A percentile compares a stretch with the other conserved stretches of the same genome.
phyloP scores from a whole-genome alignment of 2,797 vertebrate genomes.

The Pempheris klunzingeri region DNA sequence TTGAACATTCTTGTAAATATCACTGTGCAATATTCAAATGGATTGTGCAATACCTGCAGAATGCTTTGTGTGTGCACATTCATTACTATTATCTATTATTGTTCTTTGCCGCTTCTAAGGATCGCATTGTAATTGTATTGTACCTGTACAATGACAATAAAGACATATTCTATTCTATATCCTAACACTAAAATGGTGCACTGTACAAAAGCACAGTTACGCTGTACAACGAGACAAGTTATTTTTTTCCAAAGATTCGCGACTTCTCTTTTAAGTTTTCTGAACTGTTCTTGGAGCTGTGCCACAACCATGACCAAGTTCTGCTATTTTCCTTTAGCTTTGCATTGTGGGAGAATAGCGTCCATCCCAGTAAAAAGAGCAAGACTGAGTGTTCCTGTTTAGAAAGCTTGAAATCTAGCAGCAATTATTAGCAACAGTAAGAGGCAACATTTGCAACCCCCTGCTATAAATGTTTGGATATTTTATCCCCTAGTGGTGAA shows the following conservation, averaged over 20 bases:
- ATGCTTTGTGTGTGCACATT: too few relatives aligned
- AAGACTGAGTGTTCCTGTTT: neutral
- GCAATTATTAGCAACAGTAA: neutral
- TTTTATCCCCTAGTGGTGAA: conserved; percentile 6
- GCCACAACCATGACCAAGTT: neutral
- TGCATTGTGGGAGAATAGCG: neutral
- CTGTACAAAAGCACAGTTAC: neutral
- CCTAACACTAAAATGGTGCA: neutral
- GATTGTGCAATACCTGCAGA: too few relatives aligned
- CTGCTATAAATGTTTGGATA: conserved; percentile 1
- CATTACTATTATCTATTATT: too few relatives aligned
- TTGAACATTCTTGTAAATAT: too few relatives aligned
- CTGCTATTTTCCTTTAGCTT: neutral
- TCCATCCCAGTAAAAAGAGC: neutral
- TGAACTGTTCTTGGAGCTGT: neutral
- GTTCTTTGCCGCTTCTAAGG: too few relatives aligned
- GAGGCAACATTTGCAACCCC: conserved; percentile 8
- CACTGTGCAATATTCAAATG: too few relatives aligned
- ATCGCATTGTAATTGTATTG: too few relatives aligned
- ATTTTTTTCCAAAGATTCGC: too few relatives aligned
- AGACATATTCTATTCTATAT: too few relatives aligned
- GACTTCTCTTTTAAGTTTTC: too few relatives aligned
- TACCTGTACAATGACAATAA: too few relatives aligned
- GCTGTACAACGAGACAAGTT: too few relatives aligned
- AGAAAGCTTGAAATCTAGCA: neutral